Evolutionary conservation across 1,140 invertebrate genomes (phyloP).

Genomic region (Adoxophyes honmai): DNA sequence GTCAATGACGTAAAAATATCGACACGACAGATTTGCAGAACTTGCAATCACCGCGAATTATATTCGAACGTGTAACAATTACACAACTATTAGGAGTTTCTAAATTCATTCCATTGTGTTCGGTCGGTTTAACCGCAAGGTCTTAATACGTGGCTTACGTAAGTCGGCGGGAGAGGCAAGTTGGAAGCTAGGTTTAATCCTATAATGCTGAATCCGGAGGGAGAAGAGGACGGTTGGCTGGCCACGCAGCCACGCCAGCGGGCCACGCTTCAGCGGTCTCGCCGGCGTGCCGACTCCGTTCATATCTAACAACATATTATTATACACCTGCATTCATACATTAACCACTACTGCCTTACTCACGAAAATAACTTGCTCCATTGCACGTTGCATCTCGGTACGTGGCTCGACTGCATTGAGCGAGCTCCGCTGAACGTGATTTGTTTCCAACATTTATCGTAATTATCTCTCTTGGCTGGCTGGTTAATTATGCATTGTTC

Average conservation of each 20-base stretch:
- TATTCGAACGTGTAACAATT: conserved; percentile 3
- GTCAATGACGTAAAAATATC: neutral
- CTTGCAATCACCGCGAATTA: neutral
- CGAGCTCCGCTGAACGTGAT: conserved; percentile 3
- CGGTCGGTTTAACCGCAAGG: conserved; percentile 11
- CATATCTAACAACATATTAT: conserved; percentile 25
- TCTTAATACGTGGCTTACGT: conserved; percentile 15
- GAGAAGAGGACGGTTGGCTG: conserved; percentile 30
- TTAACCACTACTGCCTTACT: conserved; percentile 8
- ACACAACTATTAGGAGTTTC: conserved; percentile 14
- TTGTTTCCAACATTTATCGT: conserved; percentile 13
- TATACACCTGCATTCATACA: conserved; percentile 33
- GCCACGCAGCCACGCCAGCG: conserved; percentile 18
- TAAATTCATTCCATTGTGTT: conserved; percentile 16
- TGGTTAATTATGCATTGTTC: conserved; percentile 7
- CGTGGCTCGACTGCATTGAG: conserved; percentile 4
- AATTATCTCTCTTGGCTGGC: conserved; percentile 10
- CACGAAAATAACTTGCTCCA: conserved; percentile 1
- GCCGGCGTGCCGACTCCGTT: conserved; percentile 18
- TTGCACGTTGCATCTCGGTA: conserved; percentile 4
- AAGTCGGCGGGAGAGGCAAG: neutral
- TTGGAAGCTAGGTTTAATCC: conserved; percentile 21
- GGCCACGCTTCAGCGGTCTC: conserved; percentile 30
- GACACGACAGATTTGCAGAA: neutral
- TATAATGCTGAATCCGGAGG: conserved; percentile 28